Base-by-base conservation (phyloP, 2,888 invertebrate genomes). In the Tenthredo notha region DNA sequence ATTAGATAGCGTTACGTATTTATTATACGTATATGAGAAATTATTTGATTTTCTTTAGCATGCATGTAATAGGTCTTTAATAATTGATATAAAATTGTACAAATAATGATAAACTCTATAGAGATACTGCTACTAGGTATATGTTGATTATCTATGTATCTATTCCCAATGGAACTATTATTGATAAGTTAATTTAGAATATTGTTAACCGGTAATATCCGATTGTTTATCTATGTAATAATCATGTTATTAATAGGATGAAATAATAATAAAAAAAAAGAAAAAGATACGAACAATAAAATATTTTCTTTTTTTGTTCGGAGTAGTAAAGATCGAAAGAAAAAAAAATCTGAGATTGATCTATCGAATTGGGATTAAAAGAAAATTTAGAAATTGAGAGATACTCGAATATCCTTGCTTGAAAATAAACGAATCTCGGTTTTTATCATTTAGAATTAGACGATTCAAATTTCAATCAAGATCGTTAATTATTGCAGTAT, bases 61-160 rank as follows among this genome's bases (percentile, higher is more conserved):
- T 54, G 54, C n/a, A 54, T 54, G 54, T 7, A 6, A 54, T 54
- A 54, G 18, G n/a, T 7, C 7, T 54, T 7, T 54, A n/a, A 54
- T 54, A n/a, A 54, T 54, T 54, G n/a, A 54, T 54, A 54, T 54
- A 54, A 54, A 54, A 54, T 54, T 54, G 54, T 54, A 54, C 54
- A 54, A 54, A 54, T n/a, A 54, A 54, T n/a, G 54, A 54, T n/a
- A 54, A 54, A 54, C 54, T 54, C 6, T 54, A n/a, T n/a, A 54
- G n/a, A 54, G 54, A 54, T n/a, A 54, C n/a, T 54, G 18, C 18
- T 18, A n/a, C n/a, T n/a, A n/a, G n/a, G n/a, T n/a, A 15, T 18
- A 1, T 50, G 15, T 4, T 33, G 33, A 50, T 50, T 50, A n/a
- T 50, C 50, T n/a, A 50, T n/a, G 50, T 33, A 33, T 18, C 18